Base-by-base conservation (phyloP, 2,888 invertebrate species). In the Phytoseiulus persimilis region DNA sequence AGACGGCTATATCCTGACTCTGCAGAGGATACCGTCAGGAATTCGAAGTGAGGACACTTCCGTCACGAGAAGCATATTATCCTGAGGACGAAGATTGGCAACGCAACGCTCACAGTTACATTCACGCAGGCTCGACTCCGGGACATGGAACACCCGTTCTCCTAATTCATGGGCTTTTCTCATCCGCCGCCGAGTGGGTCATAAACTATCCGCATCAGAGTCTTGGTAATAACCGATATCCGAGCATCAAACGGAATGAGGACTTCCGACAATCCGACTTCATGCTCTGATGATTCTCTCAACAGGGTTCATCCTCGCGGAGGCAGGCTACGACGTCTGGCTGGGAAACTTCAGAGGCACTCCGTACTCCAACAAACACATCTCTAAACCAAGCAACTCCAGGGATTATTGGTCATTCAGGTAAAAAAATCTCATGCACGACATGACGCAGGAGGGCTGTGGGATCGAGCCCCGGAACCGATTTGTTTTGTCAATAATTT, bases 181-280 rank as follows among this genome's bases (percentile, higher is more conserved):
- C 87, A 28, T 87, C 87, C 5, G 83, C 87, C 33, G 45, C 87
- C 5, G 87, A 87, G 23, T 87, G 87, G 87, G 87, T 87, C 45
- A 87, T 87, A 28, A 87, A 87, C 87, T 87, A 39, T 87, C 87
- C 87, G 32, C 33, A 87, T 87, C 87, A 87, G 23, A 33, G 87
- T 14, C 33, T 87, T 28, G 87, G 33, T 83, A 65, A 11, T 14
- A 14, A 65, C 65, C 23, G 14, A 46, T 11, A 14, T 14, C 14
- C 46, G 9, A 14, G 14, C 14, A 46, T 11, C 46, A 14, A 11
- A 11, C 14, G 9, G 46, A 6, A 46, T 14, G 9, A 46, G 14
- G 46, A 46, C 9, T 14, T 46, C 46, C 14, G 46, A n/a, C n/a
- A n/a, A n/a, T n/a, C n/a, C n/a, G n/a, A n/a, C n/a, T n/a, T n/a